A percentile compares a stretch with the other conserved stretches of the same genome.
These are phyloP conservation scores for Leptinotarsa defecta DNA, from an alignment of 1,140 invertebrate genomes.

Conservation along the genomic window DNA sequence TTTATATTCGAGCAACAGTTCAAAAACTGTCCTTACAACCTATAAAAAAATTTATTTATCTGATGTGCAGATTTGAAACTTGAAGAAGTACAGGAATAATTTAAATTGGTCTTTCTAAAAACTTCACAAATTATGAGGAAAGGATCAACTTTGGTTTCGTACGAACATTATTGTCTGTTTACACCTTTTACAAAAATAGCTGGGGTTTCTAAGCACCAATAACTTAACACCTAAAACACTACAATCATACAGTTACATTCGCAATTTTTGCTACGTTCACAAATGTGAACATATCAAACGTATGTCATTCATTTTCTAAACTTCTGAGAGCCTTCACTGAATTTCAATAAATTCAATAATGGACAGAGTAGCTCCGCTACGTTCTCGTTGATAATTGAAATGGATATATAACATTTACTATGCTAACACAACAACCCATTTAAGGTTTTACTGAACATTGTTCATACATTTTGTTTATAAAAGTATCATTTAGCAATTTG, in stretches of 20 bases:
- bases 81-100: no score
- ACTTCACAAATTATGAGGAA: neutral
- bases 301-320: neutral
- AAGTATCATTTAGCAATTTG: constrained; percentile 34
- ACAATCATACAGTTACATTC: constrained; percentile 34
- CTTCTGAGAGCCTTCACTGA: neutral
- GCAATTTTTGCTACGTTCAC: constrained; percentile 11
- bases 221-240: constrained; percentile 10
- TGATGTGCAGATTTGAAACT: no score
- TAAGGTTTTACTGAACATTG: constrained; percentile 37
- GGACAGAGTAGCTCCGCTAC: constrained; percentile 44
- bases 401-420: constrained; percentile 51
- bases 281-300: neutral
- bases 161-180: constrained; percentile 1
- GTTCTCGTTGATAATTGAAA: constrained; percentile 53
- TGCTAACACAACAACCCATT: constrained; percentile 30
- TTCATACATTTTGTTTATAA: constrained; percentile 39
- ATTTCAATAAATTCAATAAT: constrained; percentile 37
- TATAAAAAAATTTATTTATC: no score
- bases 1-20: no score
- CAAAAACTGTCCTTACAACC: no score
- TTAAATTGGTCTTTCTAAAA: no score
- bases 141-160: neutral
- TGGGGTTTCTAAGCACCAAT: constrained; percentile 13
- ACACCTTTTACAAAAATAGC: constrained; percentile 11